phyloP scores from a whole-genome alignment of 2,888 invertebrate species.

The Dasysyrphus albostriatus region DNA sequence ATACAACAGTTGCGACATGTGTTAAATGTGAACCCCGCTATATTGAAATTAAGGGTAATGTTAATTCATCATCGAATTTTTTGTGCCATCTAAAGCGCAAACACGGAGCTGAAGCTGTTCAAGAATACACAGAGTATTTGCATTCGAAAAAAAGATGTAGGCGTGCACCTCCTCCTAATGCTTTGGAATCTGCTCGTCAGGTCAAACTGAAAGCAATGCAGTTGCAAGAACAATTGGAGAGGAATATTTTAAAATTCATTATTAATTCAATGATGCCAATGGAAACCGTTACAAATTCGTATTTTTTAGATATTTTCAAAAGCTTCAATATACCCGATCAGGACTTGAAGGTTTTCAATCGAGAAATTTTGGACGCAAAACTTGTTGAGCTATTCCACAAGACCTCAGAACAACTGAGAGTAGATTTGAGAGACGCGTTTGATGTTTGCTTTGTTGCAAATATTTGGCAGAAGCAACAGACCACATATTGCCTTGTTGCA shows the following conservation, averaged over 20 bases:
- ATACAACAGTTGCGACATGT: constrained; percentile 44
- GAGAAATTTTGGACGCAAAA: constrained; percentile 1
- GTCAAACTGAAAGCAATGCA: neutral
- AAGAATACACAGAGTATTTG: constrained; percentile 42
- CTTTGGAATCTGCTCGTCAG: neutral
- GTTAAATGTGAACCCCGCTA: constrained; percentile 46
- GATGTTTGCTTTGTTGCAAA: constrained; percentile 32
- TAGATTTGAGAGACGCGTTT: neutral
- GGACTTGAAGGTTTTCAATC: constrained; percentile 31
- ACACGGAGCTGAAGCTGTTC: constrained; percentile 31
- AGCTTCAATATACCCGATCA: neutral
- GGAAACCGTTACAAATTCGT: constrained; percentile 24
- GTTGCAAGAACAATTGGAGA: constrained; percentile 16
- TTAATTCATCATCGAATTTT: constrained; percentile 44
- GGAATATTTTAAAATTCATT: constrained; percentile 35
- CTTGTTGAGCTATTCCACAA: constrained; percentile 13
- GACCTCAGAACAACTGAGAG: neutral
- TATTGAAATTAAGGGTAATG: constrained; percentile 45
- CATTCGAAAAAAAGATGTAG: constrained; percentile 26
- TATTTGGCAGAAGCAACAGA: constrained; percentile 1
- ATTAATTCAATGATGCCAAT: constrained; percentile 36
- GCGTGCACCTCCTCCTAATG: neutral
- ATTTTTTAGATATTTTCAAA: constrained; percentile 27
- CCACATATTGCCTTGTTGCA: neutral
- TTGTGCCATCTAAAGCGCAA: constrained; percentile 52